Percentiles rank a stretch among this genome's conserved stretches.
phyloP scores from a whole-genome alignment of 2,888 invertebrate genomes.

The Hirtodrosophila confusa region DNA sequence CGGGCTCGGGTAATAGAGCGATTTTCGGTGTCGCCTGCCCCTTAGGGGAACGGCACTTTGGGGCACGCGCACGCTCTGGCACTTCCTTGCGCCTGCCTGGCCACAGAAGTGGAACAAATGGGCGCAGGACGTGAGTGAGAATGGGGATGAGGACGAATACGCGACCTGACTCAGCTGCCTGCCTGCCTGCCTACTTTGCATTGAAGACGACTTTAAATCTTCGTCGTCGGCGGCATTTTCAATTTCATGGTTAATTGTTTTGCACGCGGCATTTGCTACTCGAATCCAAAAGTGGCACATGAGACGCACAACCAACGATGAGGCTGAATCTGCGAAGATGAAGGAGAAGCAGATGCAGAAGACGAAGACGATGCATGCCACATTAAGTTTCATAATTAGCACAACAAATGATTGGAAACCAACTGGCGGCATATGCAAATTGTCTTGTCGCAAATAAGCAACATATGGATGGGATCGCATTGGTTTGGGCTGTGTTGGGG shows the following conservation, averaged over 20 bases:
- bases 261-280: slow-evolving; percentile 77
- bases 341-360: neutral
- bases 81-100: slow-evolving; percentile 77
- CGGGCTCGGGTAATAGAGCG: slow-evolving; percentile 57
- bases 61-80: slow-evolving; percentile 77
- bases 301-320: neutral
- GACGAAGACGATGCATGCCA: slow-evolving; percentile 52
- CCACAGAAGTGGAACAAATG: slow-evolving; percentile 78
- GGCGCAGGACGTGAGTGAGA: slow-evolving; percentile 65
- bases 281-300: slow-evolving; percentile 36
- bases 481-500: slow-evolving; percentile 13
- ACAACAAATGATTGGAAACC: slow-evolving; percentile 72
- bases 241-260: slow-evolving; percentile 81
- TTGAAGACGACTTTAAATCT: slow-evolving; percentile 55
- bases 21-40: slow-evolving; percentile 44
- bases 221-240: slow-evolving; percentile 70
- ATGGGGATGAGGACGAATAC: slow-evolving; percentile 9
- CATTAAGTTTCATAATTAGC: slow-evolving; percentile 79
- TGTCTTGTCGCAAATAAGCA: slow-evolving; percentile 69
- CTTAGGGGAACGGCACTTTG: slow-evolving; percentile 24
- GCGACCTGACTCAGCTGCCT: slow-evolving; percentile 52
- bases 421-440: slow-evolving; percentile 48
- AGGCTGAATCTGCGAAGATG: too few species aligned
- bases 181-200: slow-evolving; percentile 51
- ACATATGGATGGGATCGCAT: slow-evolving; percentile 65